Conservation (phyloP, 2,113 vertebrate genomes). For the Mus pahari region DNA sequence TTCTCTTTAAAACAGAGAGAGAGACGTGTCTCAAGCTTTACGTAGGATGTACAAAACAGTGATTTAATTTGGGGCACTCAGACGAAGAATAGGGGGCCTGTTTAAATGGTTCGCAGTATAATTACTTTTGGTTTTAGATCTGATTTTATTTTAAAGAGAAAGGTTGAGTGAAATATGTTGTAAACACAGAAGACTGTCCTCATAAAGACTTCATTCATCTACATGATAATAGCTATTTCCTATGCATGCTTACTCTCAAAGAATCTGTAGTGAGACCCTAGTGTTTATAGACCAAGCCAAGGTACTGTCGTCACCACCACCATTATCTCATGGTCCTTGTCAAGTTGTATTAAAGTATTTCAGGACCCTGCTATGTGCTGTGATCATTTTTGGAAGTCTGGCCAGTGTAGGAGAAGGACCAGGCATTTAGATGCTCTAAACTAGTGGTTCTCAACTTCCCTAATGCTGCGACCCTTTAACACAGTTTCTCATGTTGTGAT, state of each 20-base stretch:
- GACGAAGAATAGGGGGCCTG: background rate
- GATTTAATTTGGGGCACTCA: background rate
- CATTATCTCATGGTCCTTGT: background rate
- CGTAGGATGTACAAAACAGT: background rate
- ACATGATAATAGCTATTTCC: conserved; percentile 35
- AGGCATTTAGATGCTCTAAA: background rate
- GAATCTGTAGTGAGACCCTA: background rate
- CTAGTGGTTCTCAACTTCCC: background rate
- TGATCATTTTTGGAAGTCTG: conserved; percentile 2
- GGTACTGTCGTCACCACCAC: background rate
- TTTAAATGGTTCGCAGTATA: conserved; percentile 7
- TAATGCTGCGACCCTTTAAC: background rate
- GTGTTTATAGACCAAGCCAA: background rate
- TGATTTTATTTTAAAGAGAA: conserved; percentile 45
- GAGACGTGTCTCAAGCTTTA: conserved; percentile 24
- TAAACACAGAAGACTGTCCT: background rate
- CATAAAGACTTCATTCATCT: conserved; percentile 21
- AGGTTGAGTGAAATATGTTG: conserved; percentile 9
- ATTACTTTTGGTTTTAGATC: conserved; percentile 34
- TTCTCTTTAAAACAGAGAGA: background rate
- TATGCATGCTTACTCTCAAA: background rate
- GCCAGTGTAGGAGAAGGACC: background rate
- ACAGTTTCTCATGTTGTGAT: background rate
- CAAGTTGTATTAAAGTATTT: background rate
- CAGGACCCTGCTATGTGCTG: background rate